Evolutionary conservation across 2,113 vertebrate species (phyloP).

Genomic region (Cheilinus undulatus): DNA sequence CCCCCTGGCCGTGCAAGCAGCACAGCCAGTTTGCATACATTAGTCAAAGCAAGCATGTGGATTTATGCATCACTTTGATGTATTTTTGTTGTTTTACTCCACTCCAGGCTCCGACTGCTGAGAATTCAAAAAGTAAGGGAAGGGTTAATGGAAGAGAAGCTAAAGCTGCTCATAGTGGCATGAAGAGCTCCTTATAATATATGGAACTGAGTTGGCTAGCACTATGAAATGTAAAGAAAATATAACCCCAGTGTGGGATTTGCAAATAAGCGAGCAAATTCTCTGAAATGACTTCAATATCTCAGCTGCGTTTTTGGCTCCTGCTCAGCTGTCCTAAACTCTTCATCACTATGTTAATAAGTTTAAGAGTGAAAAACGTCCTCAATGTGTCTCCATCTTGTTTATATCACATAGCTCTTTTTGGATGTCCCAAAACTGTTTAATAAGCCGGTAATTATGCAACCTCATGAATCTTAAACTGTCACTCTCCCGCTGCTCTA

Average conservation of each 20-base stretch:
- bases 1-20: slow-evolving; percentile 34
- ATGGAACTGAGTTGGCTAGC: background rate
- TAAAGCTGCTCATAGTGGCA: slow-evolving; percentile 1
- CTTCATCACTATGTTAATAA: slow-evolving; percentile 22
- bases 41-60: slow-evolving; percentile 59
- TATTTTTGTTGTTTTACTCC: slow-evolving; percentile 61
- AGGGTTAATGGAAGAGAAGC: slow-evolving; percentile 23
- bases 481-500: slow-evolving; percentile 51
- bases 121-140: slow-evolving; percentile 29
- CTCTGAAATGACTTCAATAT: slow-evolving; percentile 6
- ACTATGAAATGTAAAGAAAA: background rate
- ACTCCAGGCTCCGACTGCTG: slow-evolving; percentile 23
- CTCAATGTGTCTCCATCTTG: slow-evolving; percentile 27
- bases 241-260: background rate
- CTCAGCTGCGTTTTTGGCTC: background rate
- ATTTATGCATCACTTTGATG: slow-evolving; percentile 70
- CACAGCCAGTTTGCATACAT: slow-evolving; percentile 57
- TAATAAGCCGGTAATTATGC: slow-evolving; percentile 66
- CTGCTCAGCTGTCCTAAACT: background rate
- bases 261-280: too few species aligned
- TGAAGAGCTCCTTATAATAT: background rate
- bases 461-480: slow-evolving; percentile 68
- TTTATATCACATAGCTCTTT: slow-evolving; percentile 51
- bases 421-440: slow-evolving; percentile 50
- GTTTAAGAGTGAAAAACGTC: slow-evolving; percentile 30